These are phyloP conservation scores for Temnothorax curvispinosus DNA, from an alignment of 1,140 invertebrate species.

Conservation along the genomic window DNA sequence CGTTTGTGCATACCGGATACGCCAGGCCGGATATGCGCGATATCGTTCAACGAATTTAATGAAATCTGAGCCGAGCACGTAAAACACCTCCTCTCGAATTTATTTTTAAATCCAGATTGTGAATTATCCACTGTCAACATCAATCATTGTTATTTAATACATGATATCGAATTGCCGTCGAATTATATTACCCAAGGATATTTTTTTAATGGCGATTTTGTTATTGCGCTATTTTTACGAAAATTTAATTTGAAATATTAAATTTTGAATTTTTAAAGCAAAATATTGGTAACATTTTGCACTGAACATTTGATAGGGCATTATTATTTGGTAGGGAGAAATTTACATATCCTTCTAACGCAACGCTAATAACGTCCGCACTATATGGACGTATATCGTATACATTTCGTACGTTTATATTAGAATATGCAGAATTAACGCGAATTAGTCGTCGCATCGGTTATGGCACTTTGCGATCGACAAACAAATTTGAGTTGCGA, in stretches of 20 bases:
- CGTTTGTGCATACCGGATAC: conserved; percentile 3
- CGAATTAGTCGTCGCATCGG: background rate
- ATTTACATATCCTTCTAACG: background rate
- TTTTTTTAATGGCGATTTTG: background rate
- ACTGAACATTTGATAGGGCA: background rate
- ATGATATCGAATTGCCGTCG: background rate
- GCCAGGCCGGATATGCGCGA: background rate
- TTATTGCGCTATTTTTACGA: background rate
- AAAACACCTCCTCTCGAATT: background rate
- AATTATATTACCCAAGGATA: background rate
- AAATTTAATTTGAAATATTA: background rate
- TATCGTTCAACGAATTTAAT: conserved; percentile 3
- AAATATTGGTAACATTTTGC: background rate
- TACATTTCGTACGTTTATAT: background rate
- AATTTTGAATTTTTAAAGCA: background rate
- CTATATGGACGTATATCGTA: background rate
- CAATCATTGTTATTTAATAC: background rate
- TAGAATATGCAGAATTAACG: conserved; percentile 17
- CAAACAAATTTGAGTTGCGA: conserved; percentile 28
- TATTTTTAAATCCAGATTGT: background rate
- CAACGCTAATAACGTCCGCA: background rate
- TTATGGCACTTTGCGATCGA: conserved; percentile 21
- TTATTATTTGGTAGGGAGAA: background rate
- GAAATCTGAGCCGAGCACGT: background rate
- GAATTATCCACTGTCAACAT: background rate